phyloP scores from a whole-genome alignment of 2,797 vertebrate genomes.

The Gephyroberyx darwinii region DNA sequence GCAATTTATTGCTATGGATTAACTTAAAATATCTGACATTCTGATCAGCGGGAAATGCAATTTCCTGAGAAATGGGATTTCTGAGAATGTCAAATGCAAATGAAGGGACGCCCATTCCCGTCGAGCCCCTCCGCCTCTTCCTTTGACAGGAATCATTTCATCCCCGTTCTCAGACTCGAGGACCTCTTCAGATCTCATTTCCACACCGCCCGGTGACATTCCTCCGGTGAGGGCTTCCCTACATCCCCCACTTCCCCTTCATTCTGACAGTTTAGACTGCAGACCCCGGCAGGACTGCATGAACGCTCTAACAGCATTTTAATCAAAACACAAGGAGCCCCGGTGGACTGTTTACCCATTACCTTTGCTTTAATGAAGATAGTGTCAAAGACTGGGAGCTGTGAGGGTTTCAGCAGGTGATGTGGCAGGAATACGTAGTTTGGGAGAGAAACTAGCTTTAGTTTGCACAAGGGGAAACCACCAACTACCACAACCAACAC shows the following conservation, averaged over 20 bases:
- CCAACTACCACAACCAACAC: not conserved
- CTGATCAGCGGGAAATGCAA: not conserved
- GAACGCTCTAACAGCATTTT: constrained; percentile 2
- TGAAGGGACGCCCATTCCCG: not conserved
- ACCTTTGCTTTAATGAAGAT: constrained; percentile 21
- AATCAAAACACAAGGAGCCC: constrained; percentile 22
- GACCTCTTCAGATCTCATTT: constrained; percentile 31
- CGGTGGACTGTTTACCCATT: not conserved
- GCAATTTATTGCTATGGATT: not conserved
- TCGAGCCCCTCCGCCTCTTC: not conserved
- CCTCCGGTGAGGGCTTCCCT: constrained; percentile 5
- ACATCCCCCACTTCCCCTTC: not conserved
- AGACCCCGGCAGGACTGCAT: not conserved
- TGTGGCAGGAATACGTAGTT: not conserved
- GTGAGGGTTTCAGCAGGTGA: not conserved
- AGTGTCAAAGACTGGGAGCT: not conserved
- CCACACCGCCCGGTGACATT: constrained; percentile 16
- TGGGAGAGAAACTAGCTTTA: not conserved
- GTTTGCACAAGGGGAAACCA: not conserved
- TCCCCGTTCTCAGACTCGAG: not conserved
- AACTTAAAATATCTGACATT: constrained; percentile 18
- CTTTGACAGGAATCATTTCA: not conserved
- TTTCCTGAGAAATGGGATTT: constrained; percentile 7
- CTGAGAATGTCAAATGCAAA: constrained; percentile 43
- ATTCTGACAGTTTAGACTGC: constrained; percentile 2